Evolutionary conservation across 2,113 vertebrate genomes (phyloP).

Genomic region (Anhinga rufa): DNA sequence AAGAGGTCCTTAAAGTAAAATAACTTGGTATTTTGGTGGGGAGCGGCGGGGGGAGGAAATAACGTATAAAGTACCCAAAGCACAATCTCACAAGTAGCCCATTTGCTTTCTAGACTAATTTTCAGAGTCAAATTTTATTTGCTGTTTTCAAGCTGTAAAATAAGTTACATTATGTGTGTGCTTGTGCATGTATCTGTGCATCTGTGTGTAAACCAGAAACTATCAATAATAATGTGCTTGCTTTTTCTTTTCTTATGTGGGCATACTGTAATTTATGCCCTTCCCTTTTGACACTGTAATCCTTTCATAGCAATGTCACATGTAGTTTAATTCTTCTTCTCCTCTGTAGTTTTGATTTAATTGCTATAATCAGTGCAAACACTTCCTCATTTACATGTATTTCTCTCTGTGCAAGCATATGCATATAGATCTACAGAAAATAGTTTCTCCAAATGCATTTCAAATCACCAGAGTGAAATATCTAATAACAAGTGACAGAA

Average conservation of each 20-base stretch:
- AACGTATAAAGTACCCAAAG: neutral
- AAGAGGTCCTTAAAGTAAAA: neutral
- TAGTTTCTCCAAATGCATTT: conserved; percentile 5
- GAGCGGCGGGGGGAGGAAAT: neutral
- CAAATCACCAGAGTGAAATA: neutral
- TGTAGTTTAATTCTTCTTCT: neutral
- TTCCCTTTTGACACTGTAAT: conserved; percentile 26
- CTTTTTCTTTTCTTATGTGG: neutral
- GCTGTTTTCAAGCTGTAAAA: neutral
- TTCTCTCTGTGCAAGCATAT: neutral
- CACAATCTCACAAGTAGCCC: neutral
- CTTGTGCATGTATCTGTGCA: neutral
- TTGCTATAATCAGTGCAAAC: conserved; percentile 18
- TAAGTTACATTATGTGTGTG: neutral
- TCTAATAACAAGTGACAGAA: neutral
- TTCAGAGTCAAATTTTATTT: neutral
- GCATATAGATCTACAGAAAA: neutral
- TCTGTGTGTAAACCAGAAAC: neutral
- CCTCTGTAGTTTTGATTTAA: conserved; percentile 29
- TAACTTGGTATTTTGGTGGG: neutral
- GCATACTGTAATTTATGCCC: neutral
- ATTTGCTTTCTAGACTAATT: neutral
- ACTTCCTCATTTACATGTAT: conserved; percentile 12
- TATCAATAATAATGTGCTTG: neutral
- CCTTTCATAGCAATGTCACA: neutral